Evolutionary conservation across 2,113 vertebrate genomes (phyloP), one percentile per base, ranked within the genome.

Genomic region (Raphicerus campestris): DNA sequence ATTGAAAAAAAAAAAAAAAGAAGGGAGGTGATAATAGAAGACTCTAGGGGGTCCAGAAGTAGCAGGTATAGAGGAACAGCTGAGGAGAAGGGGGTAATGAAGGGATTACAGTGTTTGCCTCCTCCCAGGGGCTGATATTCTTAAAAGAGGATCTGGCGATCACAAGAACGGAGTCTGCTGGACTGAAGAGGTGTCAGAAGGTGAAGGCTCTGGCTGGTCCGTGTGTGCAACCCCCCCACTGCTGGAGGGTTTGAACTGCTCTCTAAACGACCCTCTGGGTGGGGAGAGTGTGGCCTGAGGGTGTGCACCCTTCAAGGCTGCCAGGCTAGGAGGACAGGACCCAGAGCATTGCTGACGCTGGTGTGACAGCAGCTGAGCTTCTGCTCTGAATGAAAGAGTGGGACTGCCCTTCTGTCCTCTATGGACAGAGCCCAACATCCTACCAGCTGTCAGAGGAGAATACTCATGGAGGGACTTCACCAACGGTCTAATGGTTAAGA

Each of bases 201-300:
- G 30, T 0, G 16, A 78, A 66, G 66, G 13, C 70, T 7, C 17
- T 51, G 3, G 87, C 63, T 75, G 63, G 24, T 61, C n/a, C 24
- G 0, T 9, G 0, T 22, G 0, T 6, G 13, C 15, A 11, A 3
- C 4, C 51, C 35, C 6, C 32, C 51, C 15, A 0, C 22, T 42
- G 45, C 19, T 10, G 26, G 45, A 73, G 39, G 10, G 7, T 0
- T 51, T 22, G 51, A 55, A 49, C 22, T 47, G 47, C 35, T n/a
- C 35, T 28, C 53, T 17, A 35, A 60, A 2, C 0, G 16, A 39
- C 63, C 60, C 17, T 15, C 61, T 1, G 13, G 7, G 53, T 32
- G 39, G 16, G 39, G 51, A 73, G 14, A 30, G 61, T 5, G 42
- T 19, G 14, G 47, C 2, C 80, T n/a, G 49, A 56, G 80, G 51